A percentile compares a stretch with the other conserved stretches of the same genome.
Evolutionary conservation across 2,797 vertebrate genomes (phyloP).

Genomic region (Gila robusta): DNA sequence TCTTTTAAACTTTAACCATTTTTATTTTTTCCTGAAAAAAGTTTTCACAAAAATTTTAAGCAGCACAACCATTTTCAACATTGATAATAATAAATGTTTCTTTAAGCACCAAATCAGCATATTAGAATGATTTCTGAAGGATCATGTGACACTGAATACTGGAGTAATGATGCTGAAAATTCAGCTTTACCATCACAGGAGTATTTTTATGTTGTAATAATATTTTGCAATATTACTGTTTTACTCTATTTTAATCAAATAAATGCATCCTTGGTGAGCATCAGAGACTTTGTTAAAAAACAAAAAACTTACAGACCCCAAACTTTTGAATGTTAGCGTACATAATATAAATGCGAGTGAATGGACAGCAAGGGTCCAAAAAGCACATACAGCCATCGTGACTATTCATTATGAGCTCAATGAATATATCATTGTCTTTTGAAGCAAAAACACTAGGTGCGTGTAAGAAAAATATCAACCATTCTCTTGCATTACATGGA

Average conservation of each 20-base stretch:
- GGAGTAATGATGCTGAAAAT: background rate
- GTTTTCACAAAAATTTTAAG: background rate
- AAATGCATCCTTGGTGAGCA: background rate
- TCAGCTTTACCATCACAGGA: background rate
- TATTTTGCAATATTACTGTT: background rate
- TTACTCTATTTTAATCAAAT: background rate
- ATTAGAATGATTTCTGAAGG: background rate
- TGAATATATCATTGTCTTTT: background rate
- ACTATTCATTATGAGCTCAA: background rate
- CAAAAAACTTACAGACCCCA: background rate
- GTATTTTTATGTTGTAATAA: background rate
- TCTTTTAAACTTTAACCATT: background rate
- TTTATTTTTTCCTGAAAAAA: background rate
- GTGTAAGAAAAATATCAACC: background rate
- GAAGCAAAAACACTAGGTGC: background rate
- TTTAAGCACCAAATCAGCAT: background rate
- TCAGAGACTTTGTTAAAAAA: background rate
- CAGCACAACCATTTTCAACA: background rate
- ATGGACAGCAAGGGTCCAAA: background rate
- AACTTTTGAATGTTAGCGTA: background rate
- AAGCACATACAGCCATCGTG: background rate
- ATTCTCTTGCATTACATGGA: background rate
- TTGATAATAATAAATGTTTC: background rate
- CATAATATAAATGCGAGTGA: too few species aligned
- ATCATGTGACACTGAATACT: background rate